Percentiles rank a stretch among this genome's conserved stretches.
Conservation (phyloP, 2,797 vertebrate species). For the Rhodeus uyekii region DNA sequence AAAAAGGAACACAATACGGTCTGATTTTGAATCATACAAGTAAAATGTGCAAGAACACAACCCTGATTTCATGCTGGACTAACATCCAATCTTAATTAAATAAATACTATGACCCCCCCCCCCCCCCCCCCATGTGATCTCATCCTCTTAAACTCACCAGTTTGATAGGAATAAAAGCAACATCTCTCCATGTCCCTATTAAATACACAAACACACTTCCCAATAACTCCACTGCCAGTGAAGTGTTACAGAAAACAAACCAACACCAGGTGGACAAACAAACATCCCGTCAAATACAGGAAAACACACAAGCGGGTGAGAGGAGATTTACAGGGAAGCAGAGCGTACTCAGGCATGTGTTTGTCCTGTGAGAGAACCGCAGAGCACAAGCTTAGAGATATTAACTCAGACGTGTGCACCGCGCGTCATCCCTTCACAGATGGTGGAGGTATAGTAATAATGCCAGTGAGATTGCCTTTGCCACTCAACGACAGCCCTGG, state of each 20-base stretch:
- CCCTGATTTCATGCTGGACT: neutral
- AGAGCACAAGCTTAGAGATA: constrained; percentile 1
- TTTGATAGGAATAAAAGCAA: neutral
- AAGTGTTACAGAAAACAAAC: constrained; percentile 66
- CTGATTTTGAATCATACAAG: neutral
- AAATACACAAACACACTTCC: constrained; percentile 1
- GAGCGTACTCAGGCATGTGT: neutral
- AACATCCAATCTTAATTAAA: neutral
- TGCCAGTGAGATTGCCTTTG: constrained; percentile 48
- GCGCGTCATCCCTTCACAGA: neutral
- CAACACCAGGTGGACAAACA: constrained; percentile 78
- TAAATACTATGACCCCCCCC: neutral
- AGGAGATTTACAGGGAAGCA: constrained; percentile 9
- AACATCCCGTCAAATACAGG: constrained; percentile 58
- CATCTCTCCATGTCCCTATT: neutral
- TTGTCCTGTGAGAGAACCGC: neutral
- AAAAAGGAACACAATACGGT: neutral
- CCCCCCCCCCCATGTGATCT: neutral
- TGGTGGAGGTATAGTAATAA: constrained; percentile 46
- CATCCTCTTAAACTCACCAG: neutral
- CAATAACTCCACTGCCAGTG: constrained; percentile 38
- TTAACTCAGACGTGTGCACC: constrained; percentile 15
- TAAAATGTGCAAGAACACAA: neutral
- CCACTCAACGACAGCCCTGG: constrained; percentile 43
- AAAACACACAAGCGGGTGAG: constrained; percentile 23